phyloP scores from a whole-genome alignment of 2,113 vertebrate genomes.

The Boleophthalmus pectinirostris region DNA sequence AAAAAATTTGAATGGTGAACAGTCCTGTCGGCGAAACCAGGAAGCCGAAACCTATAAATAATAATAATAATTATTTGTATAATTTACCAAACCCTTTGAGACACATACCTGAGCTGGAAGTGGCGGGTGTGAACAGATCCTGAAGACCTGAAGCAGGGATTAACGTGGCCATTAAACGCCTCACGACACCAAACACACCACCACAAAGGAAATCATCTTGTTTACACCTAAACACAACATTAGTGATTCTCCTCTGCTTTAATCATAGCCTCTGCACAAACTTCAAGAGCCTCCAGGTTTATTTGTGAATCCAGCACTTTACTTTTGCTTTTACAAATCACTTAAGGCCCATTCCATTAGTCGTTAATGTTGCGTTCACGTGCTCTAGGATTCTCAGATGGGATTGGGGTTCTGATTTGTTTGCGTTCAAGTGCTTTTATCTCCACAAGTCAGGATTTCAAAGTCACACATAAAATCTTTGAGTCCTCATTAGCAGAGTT shows the following conservation, averaged over 20 bases:
- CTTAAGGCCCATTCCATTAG: conserved; percentile 21
- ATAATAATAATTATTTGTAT: too few relatives aligned
- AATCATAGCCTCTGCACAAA: conserved; percentile 3
- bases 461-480: too few relatives aligned
- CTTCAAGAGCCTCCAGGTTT: conserved; percentile 1
- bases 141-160: conserved; percentile 35
- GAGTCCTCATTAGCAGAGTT: too few relatives aligned
- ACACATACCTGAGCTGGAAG: conserved; percentile 22
- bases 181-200: conserved; percentile 35
- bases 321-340: conserved; percentile 17
- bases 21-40: too few relatives aligned
- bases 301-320: conserved; percentile 13
- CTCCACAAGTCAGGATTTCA: too few relatives aligned
- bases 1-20: too few relatives aligned
- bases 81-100: not conserved
- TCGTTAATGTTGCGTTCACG: conserved; percentile 3
- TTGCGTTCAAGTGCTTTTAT: too few relatives aligned
- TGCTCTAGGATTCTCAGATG: too few relatives aligned
- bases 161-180: conserved; percentile 39
- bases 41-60: too few relatives aligned
- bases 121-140: conserved; percentile 37
- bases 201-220: conserved; percentile 23
- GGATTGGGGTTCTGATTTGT: too few relatives aligned
- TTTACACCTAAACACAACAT: conserved; percentile 28
- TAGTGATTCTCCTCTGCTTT: conserved; percentile 2